A percentile compares a stretch with the other conserved stretches of the same genome.
phyloP scores from a whole-genome alignment of 2,888 invertebrate genomes.

The Anthophora plumipes region DNA sequence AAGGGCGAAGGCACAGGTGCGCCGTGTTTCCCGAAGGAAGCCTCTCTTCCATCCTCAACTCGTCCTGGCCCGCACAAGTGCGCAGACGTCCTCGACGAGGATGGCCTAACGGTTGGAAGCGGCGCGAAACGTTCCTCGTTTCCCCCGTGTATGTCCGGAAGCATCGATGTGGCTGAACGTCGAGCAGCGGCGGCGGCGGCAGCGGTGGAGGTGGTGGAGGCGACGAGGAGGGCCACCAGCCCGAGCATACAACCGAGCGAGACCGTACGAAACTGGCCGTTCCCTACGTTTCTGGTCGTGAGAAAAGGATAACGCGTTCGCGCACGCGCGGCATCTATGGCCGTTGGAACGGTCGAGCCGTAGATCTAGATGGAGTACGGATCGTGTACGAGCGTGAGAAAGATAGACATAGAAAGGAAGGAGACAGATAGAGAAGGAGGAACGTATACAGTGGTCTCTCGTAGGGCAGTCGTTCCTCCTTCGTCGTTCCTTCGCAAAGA shows the following conservation, averaged over 20 bases:
- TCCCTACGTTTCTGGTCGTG: not conserved
- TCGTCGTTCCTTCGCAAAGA: constrained; percentile 79
- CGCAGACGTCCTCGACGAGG: constrained; percentile 69
- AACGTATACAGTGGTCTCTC: constrained; percentile 74
- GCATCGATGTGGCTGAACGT: constrained; percentile 68
- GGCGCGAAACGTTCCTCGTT: constrained; percentile 63
- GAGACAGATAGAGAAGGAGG: constrained; percentile 64
- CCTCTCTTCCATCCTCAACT: constrained; percentile 36
- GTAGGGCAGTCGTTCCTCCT: constrained; percentile 81
- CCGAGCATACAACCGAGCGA: constrained; percentile 56
- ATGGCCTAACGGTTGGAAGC: constrained; percentile 50
- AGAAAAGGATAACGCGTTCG: constrained; percentile 42
- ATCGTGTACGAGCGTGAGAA: constrained; percentile 52
- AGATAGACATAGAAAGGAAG: constrained; percentile 34
- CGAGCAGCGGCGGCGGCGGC: too few species aligned
- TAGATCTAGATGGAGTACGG: constrained; percentile 58
- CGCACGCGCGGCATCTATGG: constrained; percentile 46
- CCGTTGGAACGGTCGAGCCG: constrained; percentile 31
- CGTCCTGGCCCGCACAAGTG: constrained; percentile 54
- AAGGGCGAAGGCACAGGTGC: constrained; percentile 32
- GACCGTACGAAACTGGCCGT: constrained; percentile 29
- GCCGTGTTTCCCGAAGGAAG: constrained; percentile 39
- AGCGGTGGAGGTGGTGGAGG: too few species aligned
- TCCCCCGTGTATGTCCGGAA: constrained; percentile 56
- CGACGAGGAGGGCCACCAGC: constrained; percentile 28